These are phyloP conservation scores for Siphamia tubifer DNA, from an alignment of 2,113 vertebrate genomes.

Conservation along the genomic window DNA sequence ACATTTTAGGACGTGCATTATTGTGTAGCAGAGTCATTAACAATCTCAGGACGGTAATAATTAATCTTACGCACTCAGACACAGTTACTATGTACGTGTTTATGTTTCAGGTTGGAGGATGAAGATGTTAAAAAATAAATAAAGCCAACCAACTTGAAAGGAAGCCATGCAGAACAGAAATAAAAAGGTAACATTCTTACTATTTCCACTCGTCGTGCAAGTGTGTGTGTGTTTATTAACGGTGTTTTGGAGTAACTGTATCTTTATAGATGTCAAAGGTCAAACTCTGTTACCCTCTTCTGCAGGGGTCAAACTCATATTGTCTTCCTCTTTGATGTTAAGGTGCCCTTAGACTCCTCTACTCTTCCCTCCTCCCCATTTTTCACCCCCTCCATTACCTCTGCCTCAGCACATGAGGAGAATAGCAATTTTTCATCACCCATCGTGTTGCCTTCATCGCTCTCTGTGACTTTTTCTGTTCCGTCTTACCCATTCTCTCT, in stretches of 20 bases:
- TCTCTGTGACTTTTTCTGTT: conserved; percentile 12
- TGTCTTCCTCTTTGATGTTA: conserved; percentile 56
- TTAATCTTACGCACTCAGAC: background rate
- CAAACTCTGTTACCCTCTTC: conserved; percentile 26
- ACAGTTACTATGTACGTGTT: background rate
- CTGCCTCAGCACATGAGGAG: conserved; percentile 7
- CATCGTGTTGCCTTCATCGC: conserved; percentile 12
- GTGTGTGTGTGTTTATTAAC: background rate
- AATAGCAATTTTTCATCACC: conserved; percentile 52
- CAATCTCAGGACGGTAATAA: conserved; percentile 4
- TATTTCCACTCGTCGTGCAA: background rate
- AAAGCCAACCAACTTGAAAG: background rate
- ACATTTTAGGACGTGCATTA: conserved; percentile 28
- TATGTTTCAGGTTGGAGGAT: background rate
- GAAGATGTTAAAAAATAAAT: background rate
- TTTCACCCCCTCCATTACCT: conserved; percentile 16
- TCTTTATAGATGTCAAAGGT: conserved; percentile 69
- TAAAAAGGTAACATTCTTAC: background rate
- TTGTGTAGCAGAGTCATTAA: background rate
- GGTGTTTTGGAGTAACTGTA: conserved; percentile 39
- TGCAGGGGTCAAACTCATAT: conserved; percentile 64
- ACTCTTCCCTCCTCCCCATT: background rate
- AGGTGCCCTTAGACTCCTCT: background rate
- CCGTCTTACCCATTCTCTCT: conserved; percentile 14
- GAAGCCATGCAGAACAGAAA: background rate